Percentiles rank a stretch among this genome's conserved stretches.
Conservation (phyloP, 2,888 invertebrate species). For the Eustalomyia histrio region DNA sequence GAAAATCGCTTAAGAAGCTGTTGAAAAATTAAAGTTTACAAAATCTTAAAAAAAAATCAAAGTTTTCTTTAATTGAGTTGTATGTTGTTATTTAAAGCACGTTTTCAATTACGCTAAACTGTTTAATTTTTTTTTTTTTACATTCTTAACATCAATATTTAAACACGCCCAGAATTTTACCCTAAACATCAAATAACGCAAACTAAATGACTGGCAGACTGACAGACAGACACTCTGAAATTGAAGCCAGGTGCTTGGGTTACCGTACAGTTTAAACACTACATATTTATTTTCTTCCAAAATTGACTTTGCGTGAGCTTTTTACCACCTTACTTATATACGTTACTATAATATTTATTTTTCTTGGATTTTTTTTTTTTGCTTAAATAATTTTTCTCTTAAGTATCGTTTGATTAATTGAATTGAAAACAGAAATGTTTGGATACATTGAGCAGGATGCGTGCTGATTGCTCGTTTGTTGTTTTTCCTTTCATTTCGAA, state of each 20-base stretch:
- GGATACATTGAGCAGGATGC: constrained; percentile 50
- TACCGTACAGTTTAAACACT: not conserved
- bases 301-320: not conserved
- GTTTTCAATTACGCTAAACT: constrained; percentile 55
- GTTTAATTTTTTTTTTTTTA: constrained; percentile 15
- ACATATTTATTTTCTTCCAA: not conserved
- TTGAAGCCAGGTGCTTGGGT: not conserved
- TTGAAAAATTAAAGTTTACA: constrained; percentile 3
- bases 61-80: constrained; percentile 51
- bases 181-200: constrained; percentile 16
- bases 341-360: not conserved
- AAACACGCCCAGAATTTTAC: constrained; percentile 16
- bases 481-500: constrained; percentile 43
- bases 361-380: constrained; percentile 21
- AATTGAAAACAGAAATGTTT: constrained; percentile 38
- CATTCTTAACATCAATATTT: not conserved
- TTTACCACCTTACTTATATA: not conserved
- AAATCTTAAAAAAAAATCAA: constrained; percentile 42
- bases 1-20: not conserved
- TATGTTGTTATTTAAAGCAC: constrained; percentile 54
- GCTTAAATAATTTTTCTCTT: not conserved
- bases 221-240: not conserved
- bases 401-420: constrained; percentile 54
- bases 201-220: constrained; percentile 14
- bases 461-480: constrained; percentile 68